A percentile compares a stretch with the other conserved stretches of the same genome.
Conservation (phyloP, 2,797 vertebrate genomes). For the Bucorvus abyssinicus region DNA sequence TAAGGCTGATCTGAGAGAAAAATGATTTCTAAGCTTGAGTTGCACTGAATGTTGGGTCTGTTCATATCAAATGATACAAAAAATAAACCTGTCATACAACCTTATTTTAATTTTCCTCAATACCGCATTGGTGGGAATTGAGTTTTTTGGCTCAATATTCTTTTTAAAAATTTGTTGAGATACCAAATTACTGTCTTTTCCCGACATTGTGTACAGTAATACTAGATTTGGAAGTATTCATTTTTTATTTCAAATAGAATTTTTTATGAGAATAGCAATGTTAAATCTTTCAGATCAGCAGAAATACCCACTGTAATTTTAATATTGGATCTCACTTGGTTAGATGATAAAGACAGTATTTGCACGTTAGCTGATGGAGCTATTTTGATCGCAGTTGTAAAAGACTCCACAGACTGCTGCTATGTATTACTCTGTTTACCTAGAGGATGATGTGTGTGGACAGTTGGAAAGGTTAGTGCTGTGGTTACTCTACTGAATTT, state of each 20-base stretch:
- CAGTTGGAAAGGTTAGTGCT: not conserved
- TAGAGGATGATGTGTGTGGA: not conserved
- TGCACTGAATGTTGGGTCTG: not conserved
- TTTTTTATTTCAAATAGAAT: conserved; percentile 38
- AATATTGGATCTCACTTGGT: not conserved
- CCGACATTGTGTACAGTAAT: not conserved
- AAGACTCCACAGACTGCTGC: not conserved
- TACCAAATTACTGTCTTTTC: not conserved
- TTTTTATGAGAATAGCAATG: not conserved
- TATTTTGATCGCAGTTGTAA: conserved; percentile 4
- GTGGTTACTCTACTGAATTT: not conserved
- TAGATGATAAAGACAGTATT: conserved; percentile 18
- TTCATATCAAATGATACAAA: not conserved
- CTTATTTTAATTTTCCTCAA: not conserved
- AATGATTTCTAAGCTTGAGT: not conserved
- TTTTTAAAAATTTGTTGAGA: not conserved
- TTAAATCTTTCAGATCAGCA: conserved; percentile 33
- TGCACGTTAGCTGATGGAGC: not conserved
- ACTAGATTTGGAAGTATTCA: not conserved
- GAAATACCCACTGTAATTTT: conserved; percentile 27
- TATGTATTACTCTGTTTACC: not conserved
- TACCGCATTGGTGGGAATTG: not conserved
- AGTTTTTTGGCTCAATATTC: not conserved
- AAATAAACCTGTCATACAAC: not conserved
- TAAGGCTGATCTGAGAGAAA: not conserved